Evolutionary conservation across 2,888 invertebrate species (phyloP).

Genomic region (Netelia virgata): DNA sequence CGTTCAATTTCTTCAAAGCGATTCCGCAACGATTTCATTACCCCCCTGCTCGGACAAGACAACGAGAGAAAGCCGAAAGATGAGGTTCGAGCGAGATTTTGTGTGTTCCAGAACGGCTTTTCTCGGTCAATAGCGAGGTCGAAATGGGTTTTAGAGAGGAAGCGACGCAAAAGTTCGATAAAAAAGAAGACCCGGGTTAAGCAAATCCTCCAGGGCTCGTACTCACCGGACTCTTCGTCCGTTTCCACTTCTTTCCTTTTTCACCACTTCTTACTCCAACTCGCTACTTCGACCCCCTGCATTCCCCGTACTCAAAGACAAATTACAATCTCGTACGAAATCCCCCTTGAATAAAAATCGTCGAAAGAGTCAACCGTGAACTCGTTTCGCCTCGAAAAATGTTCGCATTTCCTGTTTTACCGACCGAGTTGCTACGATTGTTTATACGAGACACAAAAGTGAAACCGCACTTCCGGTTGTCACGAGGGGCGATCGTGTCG

Average conservation of each 20-base stretch:
- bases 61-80: constrained; percentile 28
- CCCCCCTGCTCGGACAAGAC: too few species aligned
- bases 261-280: constrained; percentile 2
- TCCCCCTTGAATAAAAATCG: too few species aligned
- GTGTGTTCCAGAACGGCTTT: constrained; percentile 53
- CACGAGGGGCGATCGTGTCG: too few species aligned
- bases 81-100: too few species aligned
- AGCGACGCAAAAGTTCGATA: constrained; percentile 36
- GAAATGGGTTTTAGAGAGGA: constrained; percentile 45
- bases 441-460: too few species aligned
- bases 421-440: too few species aligned
- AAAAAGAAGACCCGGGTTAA: constrained; percentile 70
- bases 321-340: constrained; percentile 54
- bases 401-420: too few species aligned
- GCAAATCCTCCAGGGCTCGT: constrained; percentile 69
- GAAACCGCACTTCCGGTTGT: too few species aligned
- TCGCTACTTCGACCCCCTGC: not conserved
- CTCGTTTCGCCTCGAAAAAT: too few species aligned
- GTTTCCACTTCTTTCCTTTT: constrained; percentile 14
- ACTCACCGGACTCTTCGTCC: constrained; percentile 35
- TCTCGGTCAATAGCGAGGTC: constrained; percentile 63
- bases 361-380: too few species aligned
- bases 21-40: too few species aligned
- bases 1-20: too few species aligned
- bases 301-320: not conserved